phyloP scores from a whole-genome alignment of 2,113 vertebrate genomes.

The Campylomormyrus numenius region DNA sequence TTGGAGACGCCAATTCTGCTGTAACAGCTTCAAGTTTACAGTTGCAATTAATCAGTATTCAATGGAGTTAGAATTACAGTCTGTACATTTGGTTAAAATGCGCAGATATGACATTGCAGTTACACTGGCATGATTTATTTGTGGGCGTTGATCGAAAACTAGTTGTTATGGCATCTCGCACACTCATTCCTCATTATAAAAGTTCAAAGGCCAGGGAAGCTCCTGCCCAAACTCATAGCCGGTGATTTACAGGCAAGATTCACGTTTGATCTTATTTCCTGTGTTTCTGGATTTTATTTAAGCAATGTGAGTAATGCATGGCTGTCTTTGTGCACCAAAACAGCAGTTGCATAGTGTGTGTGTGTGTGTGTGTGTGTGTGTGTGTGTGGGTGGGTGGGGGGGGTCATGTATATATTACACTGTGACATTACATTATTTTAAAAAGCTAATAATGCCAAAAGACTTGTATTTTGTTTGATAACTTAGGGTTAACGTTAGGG shows the following conservation, averaged over 20 bases:
- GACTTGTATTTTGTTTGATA: no score
- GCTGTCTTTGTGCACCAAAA: neutral
- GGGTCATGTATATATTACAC: neutral
- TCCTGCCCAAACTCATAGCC: neutral
- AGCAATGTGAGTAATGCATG: neutral
- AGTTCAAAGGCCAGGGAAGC: neutral
- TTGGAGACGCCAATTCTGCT: neutral
- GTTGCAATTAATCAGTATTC: neutral
- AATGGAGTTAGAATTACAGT: neutral
- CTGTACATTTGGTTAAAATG: neutral
- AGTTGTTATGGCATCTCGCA: neutral
- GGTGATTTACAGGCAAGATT: neutral
- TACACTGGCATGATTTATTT: neutral
- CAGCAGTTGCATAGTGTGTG: neutral
- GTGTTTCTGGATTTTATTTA: neutral
- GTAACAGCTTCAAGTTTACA: neutral
- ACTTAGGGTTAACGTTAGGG: no score
- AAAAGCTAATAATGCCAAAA: no score
- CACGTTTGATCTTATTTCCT: neutral
- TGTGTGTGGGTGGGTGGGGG: neutral
- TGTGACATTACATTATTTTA: neutral
- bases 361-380: neutral
- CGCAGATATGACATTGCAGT: neutral
- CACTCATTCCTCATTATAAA: neutral
- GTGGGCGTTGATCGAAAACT: neutral